Conservation (phyloP, 2,113 vertebrate species). For the Toxotes jaculatrix region DNA sequence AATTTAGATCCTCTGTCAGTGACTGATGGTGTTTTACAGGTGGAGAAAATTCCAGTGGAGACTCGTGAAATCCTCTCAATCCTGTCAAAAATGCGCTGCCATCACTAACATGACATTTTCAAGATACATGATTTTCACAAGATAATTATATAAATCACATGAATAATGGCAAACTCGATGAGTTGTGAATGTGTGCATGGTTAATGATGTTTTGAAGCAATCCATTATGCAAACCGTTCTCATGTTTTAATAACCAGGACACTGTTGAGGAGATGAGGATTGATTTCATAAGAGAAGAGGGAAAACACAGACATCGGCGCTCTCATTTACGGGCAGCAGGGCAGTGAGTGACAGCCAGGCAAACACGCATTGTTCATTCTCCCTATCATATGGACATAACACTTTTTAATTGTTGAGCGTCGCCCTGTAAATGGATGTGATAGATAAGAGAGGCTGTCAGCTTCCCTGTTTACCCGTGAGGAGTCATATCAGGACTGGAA, state of each 20-base stretch:
- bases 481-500: background rate
- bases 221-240: slow-evolving; percentile 46
- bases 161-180: slow-evolving; percentile 38
- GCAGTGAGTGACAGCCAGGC: background rate
- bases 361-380: background rate
- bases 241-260: slow-evolving; percentile 55
- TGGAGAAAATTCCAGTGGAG: background rate
- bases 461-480: background rate
- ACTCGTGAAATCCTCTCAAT: background rate
- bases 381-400: background rate
- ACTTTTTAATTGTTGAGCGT: background rate
- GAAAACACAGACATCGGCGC: slow-evolving; percentile 8
- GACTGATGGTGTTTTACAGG: background rate
- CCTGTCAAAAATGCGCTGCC: background rate
- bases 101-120: slow-evolving; percentile 6
- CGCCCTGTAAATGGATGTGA: background rate
- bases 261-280: slow-evolving; percentile 5
- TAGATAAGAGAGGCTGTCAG: slow-evolving; percentile 1
- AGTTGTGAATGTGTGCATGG: slow-evolving; percentile 43
- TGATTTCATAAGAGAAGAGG: slow-evolving; percentile 2
- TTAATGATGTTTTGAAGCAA: slow-evolving; percentile 47
- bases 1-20: background rate
- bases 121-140: background rate
- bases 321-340: slow-evolving; percentile 32
- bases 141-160: slow-evolving; percentile 38